Evolutionary conservation across 2,797 vertebrate genomes (phyloP).

Genomic region (Myripristis jacobus): DNA sequence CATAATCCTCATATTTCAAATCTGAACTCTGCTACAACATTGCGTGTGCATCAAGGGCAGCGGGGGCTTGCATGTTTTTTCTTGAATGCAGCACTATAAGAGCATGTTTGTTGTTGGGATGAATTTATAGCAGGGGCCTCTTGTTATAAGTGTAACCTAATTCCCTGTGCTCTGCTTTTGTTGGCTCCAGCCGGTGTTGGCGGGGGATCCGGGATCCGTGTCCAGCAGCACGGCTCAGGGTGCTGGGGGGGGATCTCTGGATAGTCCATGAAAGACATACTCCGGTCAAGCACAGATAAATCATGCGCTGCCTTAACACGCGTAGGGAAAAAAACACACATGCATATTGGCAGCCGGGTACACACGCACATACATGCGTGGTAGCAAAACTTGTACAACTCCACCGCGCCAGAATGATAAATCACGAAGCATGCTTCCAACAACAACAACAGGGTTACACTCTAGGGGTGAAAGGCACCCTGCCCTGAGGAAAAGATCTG

Average conservation of each 20-base stretch:
- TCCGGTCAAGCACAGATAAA: constrained; percentile 68
- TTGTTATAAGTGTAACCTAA: constrained; percentile 54
- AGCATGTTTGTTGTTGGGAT: constrained; percentile 44
- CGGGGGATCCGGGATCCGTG: constrained; percentile 6
- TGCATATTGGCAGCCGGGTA: not conserved
- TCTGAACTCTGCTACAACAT: not conserved
- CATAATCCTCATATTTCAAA: not conserved
- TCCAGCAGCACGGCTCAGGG: constrained; percentile 43
- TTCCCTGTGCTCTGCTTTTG: constrained; percentile 53
- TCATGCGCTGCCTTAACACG: constrained; percentile 19
- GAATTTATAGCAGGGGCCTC: constrained; percentile 41
- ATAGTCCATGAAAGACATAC: constrained; percentile 58
- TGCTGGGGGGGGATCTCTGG: constrained; percentile 45
- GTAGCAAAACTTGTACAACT: too few species aligned
- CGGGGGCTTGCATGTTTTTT: not conserved
- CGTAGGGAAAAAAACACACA: constrained; percentile 7
- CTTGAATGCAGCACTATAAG: constrained; percentile 1
- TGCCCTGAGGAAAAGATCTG: constrained; percentile 65
- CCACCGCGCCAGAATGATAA: constrained; percentile 50
- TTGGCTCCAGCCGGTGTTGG: constrained; percentile 50
- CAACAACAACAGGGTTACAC: constrained; percentile 74
- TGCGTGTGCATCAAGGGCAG: not conserved
- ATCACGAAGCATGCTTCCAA: constrained; percentile 68
- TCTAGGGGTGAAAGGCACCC: constrained; percentile 64
- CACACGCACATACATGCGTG: constrained; percentile 7